Base-by-base conservation (phyloP, 2,888 invertebrate genomes). In the Cosmorhoe ocellata region DNA sequence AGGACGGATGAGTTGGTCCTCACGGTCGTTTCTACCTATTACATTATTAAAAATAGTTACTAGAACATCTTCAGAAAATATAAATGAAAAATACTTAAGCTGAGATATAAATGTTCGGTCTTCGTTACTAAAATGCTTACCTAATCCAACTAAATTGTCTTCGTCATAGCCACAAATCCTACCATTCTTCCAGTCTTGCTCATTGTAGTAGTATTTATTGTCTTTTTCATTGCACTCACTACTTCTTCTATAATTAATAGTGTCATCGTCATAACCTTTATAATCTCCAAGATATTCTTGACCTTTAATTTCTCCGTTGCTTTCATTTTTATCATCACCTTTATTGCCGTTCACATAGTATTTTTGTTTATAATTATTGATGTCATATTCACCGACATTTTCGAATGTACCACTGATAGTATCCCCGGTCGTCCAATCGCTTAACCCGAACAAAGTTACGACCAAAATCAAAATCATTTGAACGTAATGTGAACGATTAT, bases 1-100 rank as follows among this genome's bases (percentile, higher is more conserved):
- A 3, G 71, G 71, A 8, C 60, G 60, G 2, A 56, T 39, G 0
- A 61, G 50, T 14, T 56, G 45, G 18, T 56, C 60, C 7, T 47
- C 46, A 10, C 46, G 46, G 9, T 52, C 46, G 13, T 38, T 43
- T 31, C 42, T 38, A n/a, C 51, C 51, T 52, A 2, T n/a, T n/a
- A n/a, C n/a, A n/a, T n/a, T n/a, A n/a, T n/a, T n/a, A n/a, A n/a
- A n/a, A n/a, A n/a, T n/a, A n/a, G n/a, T n/a, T n/a, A n/a, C n/a
- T n/a, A n/a, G n/a, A n/a, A n/a, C n/a, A n/a, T n/a, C n/a, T n/a
- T n/a, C n/a, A n/a, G n/a, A n/a, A n/a, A n/a, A n/a, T n/a, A n/a
- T n/a, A n/a, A n/a, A n/a, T n/a, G n/a, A n/a, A 18, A 18, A 18
- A 18, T 18, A 18, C 5, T 2, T 18, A 3, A 5, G n/a, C n/a